Percentiles rank a stretch among this genome's conserved stretches.
Conservation (phyloP, 2,888 invertebrate species). For the Uropetala carovei region DNA sequence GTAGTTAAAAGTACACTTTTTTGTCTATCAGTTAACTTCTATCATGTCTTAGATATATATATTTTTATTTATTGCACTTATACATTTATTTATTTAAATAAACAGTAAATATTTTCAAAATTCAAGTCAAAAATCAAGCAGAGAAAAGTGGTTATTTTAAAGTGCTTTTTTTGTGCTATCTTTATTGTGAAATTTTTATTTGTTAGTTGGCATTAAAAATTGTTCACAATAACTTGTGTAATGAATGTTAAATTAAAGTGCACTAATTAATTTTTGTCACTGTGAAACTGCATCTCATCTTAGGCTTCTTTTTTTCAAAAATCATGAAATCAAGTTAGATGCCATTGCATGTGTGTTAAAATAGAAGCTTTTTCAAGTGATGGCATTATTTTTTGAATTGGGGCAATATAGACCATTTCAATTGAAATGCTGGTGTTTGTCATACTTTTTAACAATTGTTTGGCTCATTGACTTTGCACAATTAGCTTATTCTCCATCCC, state of each 20-base stretch:
- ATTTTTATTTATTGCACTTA: not conserved
- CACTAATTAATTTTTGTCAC: not conserved
- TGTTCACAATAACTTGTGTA: not conserved
- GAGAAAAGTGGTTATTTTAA: not conserved
- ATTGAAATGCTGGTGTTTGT: not conserved
- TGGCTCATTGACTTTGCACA: constrained; percentile 34
- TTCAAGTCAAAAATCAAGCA: not conserved
- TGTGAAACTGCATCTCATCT: not conserved
- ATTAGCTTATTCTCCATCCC: constrained; percentile 29
- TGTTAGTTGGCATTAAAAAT: not conserved
- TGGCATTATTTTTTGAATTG: not conserved
- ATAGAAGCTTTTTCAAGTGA: constrained; percentile 33
- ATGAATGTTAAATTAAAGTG: not conserved
- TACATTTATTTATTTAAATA: not conserved
- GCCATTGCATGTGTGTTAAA: constrained; percentile 39
- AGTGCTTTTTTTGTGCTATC: no score
- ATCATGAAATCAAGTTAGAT: not conserved
- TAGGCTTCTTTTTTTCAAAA: constrained; percentile 1
- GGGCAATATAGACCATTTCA: constrained; percentile 21
- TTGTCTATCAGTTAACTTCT: not conserved
- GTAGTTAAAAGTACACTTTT: not conserved
- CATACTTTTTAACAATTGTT: constrained; percentile 10
- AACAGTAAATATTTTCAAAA: not conserved
- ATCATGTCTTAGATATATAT: not conserved
- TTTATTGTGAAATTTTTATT: not conserved